These are phyloP conservation scores for Achroia grisella DNA, from an alignment of 1,140 invertebrate genomes.

Conservation along the genomic window DNA sequence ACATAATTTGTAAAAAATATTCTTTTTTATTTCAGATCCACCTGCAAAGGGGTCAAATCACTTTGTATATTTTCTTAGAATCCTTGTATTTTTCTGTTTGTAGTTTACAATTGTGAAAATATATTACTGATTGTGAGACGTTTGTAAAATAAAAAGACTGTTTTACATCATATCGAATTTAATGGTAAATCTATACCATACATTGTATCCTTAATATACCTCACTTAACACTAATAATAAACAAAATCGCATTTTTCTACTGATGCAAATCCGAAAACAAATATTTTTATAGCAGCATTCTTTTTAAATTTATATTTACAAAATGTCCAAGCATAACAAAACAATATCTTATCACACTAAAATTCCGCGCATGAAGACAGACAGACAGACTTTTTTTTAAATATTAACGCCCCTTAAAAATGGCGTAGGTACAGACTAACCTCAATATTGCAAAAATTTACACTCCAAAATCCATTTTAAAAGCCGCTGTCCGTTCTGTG, in stretches of 20 bases:
- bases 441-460: too few species aligned
- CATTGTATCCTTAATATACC: conserved; percentile 20
- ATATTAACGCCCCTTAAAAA: too few species aligned
- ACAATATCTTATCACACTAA: too few species aligned
- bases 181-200: conserved; percentile 49
- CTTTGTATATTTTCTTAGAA: background rate
- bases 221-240: conserved; percentile 18
- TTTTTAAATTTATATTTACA: too few species aligned
- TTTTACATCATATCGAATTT: conserved; percentile 15
- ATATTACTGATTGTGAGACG: background rate
- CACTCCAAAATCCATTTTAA: too few species aligned
- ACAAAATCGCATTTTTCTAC: conserved; percentile 28
- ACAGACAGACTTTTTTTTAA: too few species aligned
- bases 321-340: too few species aligned
- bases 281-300: too few species aligned
- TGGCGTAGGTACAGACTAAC: too few species aligned
- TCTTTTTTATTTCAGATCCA: background rate
- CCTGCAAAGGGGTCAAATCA: background rate
- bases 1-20: too few species aligned
- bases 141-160: conserved; percentile 10
- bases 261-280: conserved; percentile 3
- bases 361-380: too few species aligned
- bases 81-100: background rate
- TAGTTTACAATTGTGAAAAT: background rate
- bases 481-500: too few species aligned